phyloP scores from a whole-genome alignment of 2,797 vertebrate species.

The Neopelma chrysocephalum region DNA sequence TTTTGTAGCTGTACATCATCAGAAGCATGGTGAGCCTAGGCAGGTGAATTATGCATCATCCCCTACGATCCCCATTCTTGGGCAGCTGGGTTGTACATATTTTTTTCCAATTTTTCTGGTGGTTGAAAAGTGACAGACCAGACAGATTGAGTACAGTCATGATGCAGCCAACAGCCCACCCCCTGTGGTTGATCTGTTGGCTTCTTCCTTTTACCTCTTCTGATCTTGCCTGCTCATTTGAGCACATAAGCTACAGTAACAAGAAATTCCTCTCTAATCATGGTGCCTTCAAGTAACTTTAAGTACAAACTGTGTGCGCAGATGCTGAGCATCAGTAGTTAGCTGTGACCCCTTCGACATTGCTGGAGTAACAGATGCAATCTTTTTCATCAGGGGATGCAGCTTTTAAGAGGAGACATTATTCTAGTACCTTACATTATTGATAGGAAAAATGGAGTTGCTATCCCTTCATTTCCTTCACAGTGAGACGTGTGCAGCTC shows the following conservation, averaged over 20 bases:
- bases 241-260: neutral
- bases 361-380: neutral
- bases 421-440: neutral
- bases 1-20: neutral
- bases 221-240: neutral
- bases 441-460: neutral
- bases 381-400: neutral
- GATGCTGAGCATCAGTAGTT: neutral
- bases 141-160: neutral
- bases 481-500: rapidly evolving
- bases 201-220: neutral
- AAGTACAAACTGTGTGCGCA: neutral
- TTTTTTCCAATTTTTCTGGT: neutral
- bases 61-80: neutral
- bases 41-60: neutral
- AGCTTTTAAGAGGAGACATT: neutral
- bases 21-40: neutral
- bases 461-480: neutral
- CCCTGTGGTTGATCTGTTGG: neutral
- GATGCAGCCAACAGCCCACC: neutral
- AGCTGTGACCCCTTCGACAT: neutral
- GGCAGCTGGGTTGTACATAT: neutral
- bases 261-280: neutral
- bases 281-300: neutral
- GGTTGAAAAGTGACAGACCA: neutral